Evolutionary conservation across 2,113 vertebrate genomes (phyloP).

Genomic region (Ursus arctos): DNA sequence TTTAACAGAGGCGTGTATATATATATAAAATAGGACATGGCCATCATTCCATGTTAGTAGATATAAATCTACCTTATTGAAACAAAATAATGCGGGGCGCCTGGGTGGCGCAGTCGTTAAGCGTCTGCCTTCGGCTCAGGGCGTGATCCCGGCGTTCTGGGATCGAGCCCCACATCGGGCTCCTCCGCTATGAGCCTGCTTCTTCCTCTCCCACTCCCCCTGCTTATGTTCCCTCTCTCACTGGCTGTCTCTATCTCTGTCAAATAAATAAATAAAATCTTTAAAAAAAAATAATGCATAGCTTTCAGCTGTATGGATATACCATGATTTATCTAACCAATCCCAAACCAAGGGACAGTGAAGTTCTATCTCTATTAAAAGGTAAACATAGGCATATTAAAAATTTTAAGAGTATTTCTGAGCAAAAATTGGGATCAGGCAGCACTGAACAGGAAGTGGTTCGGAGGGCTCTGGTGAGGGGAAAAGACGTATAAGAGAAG

Average conservation of each 20-base stretch:
- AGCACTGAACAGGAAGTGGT: background rate
- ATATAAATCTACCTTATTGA: background rate
- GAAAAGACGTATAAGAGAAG: no score
- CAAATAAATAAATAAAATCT: no score
- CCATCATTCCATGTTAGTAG: background rate
- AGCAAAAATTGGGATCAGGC: background rate
- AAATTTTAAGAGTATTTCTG: no score
- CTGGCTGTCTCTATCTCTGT: no score
- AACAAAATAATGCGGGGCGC: background rate
- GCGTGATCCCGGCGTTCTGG: no score
- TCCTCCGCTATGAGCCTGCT: no score
- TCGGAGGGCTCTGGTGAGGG: background rate
- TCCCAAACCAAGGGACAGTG: background rate
- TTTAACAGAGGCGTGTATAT: background rate
- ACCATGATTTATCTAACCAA: background rate
- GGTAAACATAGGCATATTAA: background rate
- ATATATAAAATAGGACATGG: background rate
- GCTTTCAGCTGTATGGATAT: background rate
- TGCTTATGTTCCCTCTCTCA: no score
- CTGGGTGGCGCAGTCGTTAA: no score
- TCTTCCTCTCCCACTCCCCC: no score
- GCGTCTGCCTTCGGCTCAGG: no score
- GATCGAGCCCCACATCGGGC: no score
- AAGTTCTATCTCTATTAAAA: background rate
- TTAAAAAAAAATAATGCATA: background rate